Base-by-base conservation (phyloP, 2,888 invertebrate species). In the Ptychoptera contaminata region DNA sequence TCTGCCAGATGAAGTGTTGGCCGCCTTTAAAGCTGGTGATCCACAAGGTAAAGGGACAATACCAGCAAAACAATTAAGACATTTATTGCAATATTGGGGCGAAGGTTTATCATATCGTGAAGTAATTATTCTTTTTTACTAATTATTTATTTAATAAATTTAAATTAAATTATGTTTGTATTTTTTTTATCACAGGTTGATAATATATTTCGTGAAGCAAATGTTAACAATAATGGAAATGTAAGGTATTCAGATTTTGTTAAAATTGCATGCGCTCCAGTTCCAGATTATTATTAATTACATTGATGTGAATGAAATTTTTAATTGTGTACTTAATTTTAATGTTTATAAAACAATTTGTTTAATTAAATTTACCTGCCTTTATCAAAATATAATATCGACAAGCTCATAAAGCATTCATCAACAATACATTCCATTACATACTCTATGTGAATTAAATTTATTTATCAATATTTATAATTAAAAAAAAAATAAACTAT, bases 191-290 rank as follows among this genome's bases (percentile, higher is more conserved):
- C 56, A 1, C 61, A 76, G 74, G 80, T 92, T 39, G 91, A 92
- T 58, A 86, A 88, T 51, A 88, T 92, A 50, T 91, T 90, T 58
- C 73, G 91, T 1, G 92, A 92, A 61, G 90, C 91, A 0, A 91
- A 91, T 58, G 87, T 92, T 0, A 73, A 76, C 1, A 77, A 79
- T 40, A 80, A 74, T 52, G 85, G 85, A 3, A 74, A 76, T 40
- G 85, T 92, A 0, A 77, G 80, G n/a, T 92, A 91, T 55, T 82
- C 88, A 53, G 91, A 92, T 60, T 91, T 92, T 61, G 84, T 91
- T 0, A 87, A 88, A 65, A 90, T 92, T 52, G 82, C 88, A 3
- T 90, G 88, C 63, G 90, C 91, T 3, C 91, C 91, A 0, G 85
- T 90, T 5, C 91, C 91, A 1, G 91, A 92, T 63, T 92, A 92